Evolutionary conservation across 2,888 invertebrate genomes (phyloP).

Genomic region (Pyralis farinalis): DNA sequence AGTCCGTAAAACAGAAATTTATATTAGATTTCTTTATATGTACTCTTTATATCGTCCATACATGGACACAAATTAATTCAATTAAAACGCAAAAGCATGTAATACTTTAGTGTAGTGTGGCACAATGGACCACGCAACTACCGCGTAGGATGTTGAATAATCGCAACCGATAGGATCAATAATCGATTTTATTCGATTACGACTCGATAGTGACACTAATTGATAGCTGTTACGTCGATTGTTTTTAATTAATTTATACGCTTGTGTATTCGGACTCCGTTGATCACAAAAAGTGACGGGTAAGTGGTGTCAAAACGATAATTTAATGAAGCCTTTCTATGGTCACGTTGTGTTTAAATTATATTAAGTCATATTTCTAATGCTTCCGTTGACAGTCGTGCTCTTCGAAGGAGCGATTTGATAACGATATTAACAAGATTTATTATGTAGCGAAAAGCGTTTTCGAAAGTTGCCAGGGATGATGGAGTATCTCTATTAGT

Average conservation of each 20-base stretch:
- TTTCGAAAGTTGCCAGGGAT: constrained; percentile 39
- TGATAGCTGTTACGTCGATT: constrained; percentile 54
- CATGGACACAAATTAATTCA: constrained; percentile 19
- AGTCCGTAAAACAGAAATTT: not conserved
- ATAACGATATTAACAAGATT: constrained; percentile 32
- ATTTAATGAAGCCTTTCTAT: constrained; percentile 40
- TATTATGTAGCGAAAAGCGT: constrained; percentile 14
- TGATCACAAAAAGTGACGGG: constrained; percentile 44
- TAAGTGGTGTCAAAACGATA: constrained; percentile 46
- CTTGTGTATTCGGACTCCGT: constrained; percentile 34
- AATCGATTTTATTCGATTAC: constrained; percentile 50
- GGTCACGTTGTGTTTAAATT: constrained; percentile 44
- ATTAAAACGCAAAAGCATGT: constrained; percentile 30
- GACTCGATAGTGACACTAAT: constrained; percentile 56
- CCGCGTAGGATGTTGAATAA: constrained; percentile 46
- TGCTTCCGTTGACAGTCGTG: constrained; percentile 43
- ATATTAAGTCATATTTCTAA: constrained; percentile 44
- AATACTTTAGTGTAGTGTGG: constrained; percentile 31
- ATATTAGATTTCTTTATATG: constrained; percentile 1
- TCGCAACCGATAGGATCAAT: constrained; percentile 33
- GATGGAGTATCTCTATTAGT: constrained; percentile 39
- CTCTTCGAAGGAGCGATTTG: constrained; percentile 31
- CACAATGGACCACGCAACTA: constrained; percentile 35
- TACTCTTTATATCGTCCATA: not conserved
- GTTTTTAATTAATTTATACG: constrained; percentile 58